Percentiles rank a stretch among this genome's conserved stretches.
phyloP scores from a whole-genome alignment of 2,888 invertebrate species.

The Anodontia alba region DNA sequence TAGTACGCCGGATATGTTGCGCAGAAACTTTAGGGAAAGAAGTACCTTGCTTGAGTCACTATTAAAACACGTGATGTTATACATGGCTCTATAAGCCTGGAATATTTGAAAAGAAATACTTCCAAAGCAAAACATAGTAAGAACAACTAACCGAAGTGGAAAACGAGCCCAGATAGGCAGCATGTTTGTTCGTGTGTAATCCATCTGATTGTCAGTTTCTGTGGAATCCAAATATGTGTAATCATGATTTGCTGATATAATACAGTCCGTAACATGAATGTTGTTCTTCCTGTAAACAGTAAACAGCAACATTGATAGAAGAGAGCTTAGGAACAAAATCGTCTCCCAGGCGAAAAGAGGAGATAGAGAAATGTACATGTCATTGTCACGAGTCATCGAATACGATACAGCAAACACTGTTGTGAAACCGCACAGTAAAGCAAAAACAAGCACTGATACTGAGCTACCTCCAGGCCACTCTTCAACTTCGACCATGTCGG shows the following conservation, averaged over 20 bases:
- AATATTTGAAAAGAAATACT: constrained; percentile 7
- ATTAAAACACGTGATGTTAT: background rate
- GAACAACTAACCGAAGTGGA: background rate
- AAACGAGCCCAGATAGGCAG: background rate
- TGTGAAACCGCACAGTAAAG: background rate
- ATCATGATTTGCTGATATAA: background rate
- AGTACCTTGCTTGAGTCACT: background rate
- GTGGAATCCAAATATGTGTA: background rate
- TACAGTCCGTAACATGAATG: background rate
- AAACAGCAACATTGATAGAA: background rate
- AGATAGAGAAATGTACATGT: background rate
- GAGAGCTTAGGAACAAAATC: background rate
- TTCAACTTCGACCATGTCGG: too few relatives aligned
- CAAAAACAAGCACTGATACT: background rate
- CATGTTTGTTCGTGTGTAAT: too few relatives aligned
- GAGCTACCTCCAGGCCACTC: too few relatives aligned
- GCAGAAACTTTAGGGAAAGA: background rate
- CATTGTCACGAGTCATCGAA: background rate
- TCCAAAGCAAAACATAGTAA: background rate
- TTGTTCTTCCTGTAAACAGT: background rate
- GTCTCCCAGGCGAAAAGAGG: background rate
- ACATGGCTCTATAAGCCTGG: background rate
- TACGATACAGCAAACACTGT: background rate
- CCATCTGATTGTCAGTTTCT: background rate
- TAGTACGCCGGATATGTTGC: background rate